These are phyloP conservation scores for Calycopis cecrops DNA, from an alignment of 1,140 invertebrate genomes.

Conservation along the genomic window DNA sequence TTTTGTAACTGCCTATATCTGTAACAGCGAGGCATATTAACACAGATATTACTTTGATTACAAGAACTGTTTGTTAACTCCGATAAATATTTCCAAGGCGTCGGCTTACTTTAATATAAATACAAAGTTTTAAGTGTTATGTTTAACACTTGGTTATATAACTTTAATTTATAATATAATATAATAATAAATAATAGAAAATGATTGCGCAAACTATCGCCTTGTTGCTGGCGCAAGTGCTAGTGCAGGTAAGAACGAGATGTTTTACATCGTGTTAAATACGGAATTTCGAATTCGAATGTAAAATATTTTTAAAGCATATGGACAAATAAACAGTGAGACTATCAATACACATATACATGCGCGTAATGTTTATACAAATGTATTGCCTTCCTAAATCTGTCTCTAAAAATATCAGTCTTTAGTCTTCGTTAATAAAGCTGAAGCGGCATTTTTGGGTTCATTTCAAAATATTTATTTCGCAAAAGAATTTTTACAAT, in stretches of 20 bases:
- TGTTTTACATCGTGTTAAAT: too few relatives aligned
- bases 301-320: too few relatives aligned
- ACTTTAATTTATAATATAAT: neutral
- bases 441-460: too few relatives aligned
- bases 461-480: too few relatives aligned
- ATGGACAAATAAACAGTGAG: too few relatives aligned
- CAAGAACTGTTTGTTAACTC: constrained; percentile 12
- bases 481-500: too few relatives aligned
- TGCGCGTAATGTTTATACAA: too few relatives aligned
- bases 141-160: neutral
- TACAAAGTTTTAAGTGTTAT: neutral
- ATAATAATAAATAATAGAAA: constrained; percentile 1
- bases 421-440: too few relatives aligned
- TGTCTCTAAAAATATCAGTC: too few relatives aligned
- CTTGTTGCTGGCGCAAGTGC: neutral
- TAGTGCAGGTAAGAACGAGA: neutral
- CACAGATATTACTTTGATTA: constrained; percentile 12
- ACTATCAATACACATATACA: too few relatives aligned
- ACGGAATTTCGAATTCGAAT: too few relatives aligned
- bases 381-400: too few relatives aligned
- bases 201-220: neutral
- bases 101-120: neutral
- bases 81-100: constrained; percentile 6
- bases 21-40: constrained; percentile 1
- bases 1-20: constrained; percentile 13